Base-by-base conservation (phyloP, 2,797 vertebrate genomes). In the Sarcophilus harrisii region DNA sequence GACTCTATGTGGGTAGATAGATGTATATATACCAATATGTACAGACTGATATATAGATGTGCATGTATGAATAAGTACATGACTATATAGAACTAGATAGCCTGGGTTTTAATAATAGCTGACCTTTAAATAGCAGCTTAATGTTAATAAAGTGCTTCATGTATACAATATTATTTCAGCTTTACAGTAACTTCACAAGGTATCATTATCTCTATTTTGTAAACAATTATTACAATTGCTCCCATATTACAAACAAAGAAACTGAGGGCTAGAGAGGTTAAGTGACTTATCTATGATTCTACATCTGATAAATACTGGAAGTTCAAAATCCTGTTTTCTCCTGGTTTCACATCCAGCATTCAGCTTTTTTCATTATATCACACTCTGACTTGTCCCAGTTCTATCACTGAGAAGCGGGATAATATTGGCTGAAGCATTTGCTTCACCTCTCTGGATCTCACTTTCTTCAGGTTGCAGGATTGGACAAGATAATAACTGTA, bases 331-430 rank as follows among this genome's bases (percentile, higher is more conserved):
- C 21, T 1, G 55, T 55, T 1, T 0, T 0, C 16, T 73, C 21
- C 49, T 38, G 18, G 24, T 52, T 30, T 58, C 29, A 58, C 92
- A 60, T n/a, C 18, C 24, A 1, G 57, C 12, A 1, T 3, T 5
- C n/a, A 32, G 11, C 32, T 1, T 0, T 3, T 30, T n/a, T 55
- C 45, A 0, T 30, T 32, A 30, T 0, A 0, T 10, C 49, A 24
- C 27, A 11, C 9, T 29, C 55, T 16, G 52, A 12, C 92, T 52
- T 90, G 66, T 49, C 54, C 55, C n/a, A 24, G 8, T 18, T 45
- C 66, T 81, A 8, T 1, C 38, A 81, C 8, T 45, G 66, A 81
- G n/a, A 45, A 11, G 32, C 32, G 73, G 66, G 38, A 21, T 11
- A 45, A 24, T 45, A 21, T 38, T 45, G 45, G 3, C 13, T 0